Evolutionary conservation across 2,113 vertebrate species (phyloP).

Genomic region (Oncorhynchus masou): DNA sequence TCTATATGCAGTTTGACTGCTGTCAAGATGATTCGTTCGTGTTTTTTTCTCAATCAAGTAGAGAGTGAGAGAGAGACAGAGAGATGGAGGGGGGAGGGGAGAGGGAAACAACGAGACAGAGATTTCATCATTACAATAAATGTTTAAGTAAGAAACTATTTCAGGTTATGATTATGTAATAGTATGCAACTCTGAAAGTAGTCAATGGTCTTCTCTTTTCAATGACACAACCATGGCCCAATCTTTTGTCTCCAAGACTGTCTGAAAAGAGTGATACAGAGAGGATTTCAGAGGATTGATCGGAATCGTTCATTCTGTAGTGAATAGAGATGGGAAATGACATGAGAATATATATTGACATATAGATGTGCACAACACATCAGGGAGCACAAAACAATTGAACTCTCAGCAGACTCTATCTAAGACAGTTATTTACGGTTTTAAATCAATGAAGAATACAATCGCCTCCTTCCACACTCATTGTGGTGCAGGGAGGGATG

Average conservation of each 20-base stretch:
- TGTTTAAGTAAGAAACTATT: too few relatives aligned
- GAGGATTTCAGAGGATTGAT: too few relatives aligned
- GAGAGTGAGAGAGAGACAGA: not conserved
- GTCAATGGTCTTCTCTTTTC: too few relatives aligned
- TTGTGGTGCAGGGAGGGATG: not conserved
- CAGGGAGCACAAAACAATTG: too few relatives aligned
- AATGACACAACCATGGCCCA: not conserved
- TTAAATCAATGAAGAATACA: not conserved
- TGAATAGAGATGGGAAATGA: not conserved
- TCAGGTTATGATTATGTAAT: not conserved
- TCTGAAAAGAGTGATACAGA: not conserved
- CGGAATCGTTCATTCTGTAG: not conserved
- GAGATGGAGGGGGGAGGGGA: too few relatives aligned
- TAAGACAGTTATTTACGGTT: not conserved
- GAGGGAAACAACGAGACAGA: too few relatives aligned
- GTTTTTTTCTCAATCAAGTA: not conserved
- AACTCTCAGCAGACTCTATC: not conserved
- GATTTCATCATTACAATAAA: too few relatives aligned
- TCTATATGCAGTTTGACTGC: conserved; percentile 22
- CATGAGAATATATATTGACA: not conserved
- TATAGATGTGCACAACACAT: not conserved
- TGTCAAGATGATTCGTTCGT: conserved; percentile 10
- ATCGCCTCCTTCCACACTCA: not conserved
- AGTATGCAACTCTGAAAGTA: too few relatives aligned
- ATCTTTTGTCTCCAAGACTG: not conserved